phyloP scores from a whole-genome alignment of 2,888 invertebrate species.

The Xanthia togata region DNA sequence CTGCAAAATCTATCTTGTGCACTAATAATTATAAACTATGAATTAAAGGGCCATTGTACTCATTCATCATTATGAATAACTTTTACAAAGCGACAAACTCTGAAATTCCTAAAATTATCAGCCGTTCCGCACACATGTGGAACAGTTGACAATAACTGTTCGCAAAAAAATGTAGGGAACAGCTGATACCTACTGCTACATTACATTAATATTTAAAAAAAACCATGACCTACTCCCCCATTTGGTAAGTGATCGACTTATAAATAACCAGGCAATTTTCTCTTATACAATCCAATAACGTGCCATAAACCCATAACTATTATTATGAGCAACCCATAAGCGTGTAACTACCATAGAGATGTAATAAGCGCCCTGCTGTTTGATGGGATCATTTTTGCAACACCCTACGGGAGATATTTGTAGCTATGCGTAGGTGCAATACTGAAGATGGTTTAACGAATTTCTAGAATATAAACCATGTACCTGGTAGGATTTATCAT shows the following conservation, averaged over 20 bases:
- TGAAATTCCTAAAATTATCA: too few relatives aligned
- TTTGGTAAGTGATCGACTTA: not conserved
- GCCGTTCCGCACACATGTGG: too few relatives aligned
- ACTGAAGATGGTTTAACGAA: not conserved
- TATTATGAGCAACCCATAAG: conserved; percentile 34
- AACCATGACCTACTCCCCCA: not conserved
- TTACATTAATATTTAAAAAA: not conserved
- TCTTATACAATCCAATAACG: conserved; percentile 26
- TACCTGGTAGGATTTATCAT: too few relatives aligned
- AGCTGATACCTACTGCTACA: too few relatives aligned
- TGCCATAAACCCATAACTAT: conserved; percentile 32
- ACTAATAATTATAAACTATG: too few relatives aligned
- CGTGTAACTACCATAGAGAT: conserved; percentile 9
- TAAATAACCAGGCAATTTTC: conserved; percentile 25
- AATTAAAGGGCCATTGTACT: too few relatives aligned
- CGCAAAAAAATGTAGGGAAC: too few relatives aligned
- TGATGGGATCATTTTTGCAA: conserved; percentile 37
- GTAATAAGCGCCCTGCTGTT: conserved; percentile 47
- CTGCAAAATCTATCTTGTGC: too few relatives aligned
- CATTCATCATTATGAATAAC: too few relatives aligned
- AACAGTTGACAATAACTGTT: too few relatives aligned
- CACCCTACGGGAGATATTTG: conserved; percentile 4
- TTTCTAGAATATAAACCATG: too few relatives aligned
- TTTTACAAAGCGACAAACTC: too few relatives aligned
- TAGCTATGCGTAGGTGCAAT: not conserved